Evolutionary conservation across 2,113 vertebrate genomes (phyloP).

Genomic region (Xenopus tropicalis): UCB_Xtro_10.0 CM004447.2:55124501-55125000

Average conservation of each 20-base stretch:
- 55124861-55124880: too few relatives aligned
- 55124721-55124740: neutral
- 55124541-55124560: too few relatives aligned
- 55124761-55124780: neutral
- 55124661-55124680: conserved; percentile 2
- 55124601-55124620: neutral
- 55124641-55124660: neutral
- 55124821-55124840: neutral
- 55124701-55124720: neutral
- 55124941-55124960: too few relatives aligned
- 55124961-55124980: too few relatives aligned
- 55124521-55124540: too few relatives aligned
- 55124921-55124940: too few relatives aligned
- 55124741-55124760: neutral
- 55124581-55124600: neutral
- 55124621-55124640: neutral
- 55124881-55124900: too few relatives aligned
- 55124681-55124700: neutral
- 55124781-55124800: neutral
- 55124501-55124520: too few relatives aligned
- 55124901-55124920: too few relatives aligned
- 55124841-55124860: too few relatives aligned
- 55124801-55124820: neutral
- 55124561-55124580: too few relatives aligned
- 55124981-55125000: too few relatives aligned